These are phyloP conservation scores for Caenorhabditis japonica DNA, from an alignment of 2,888 invertebrate species.

Conservation along the genomic window DNA sequence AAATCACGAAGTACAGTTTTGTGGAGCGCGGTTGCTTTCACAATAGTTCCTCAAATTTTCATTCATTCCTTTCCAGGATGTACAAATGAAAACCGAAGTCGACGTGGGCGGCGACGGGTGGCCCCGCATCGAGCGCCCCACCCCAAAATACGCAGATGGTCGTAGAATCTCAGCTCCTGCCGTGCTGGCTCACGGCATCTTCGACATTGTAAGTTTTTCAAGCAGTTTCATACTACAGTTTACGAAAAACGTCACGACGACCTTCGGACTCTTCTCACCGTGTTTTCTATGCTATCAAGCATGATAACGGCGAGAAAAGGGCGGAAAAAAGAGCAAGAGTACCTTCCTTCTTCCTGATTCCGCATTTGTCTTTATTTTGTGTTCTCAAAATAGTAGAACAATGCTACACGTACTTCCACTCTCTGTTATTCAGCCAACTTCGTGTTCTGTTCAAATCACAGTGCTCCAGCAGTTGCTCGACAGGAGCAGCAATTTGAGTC, in stretches of 20 bases:
- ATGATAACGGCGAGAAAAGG: background rate
- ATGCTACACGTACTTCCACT: conserved; percentile 17
- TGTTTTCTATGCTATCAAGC: conserved; percentile 21
- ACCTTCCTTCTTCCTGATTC: conserved; percentile 13
- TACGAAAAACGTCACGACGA: conserved; percentile 31
- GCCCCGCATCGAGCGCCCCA: conserved; percentile 58
- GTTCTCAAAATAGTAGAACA: background rate
- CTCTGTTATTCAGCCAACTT: conserved; percentile 45
- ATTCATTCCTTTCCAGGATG: no score
- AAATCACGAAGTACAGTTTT: no score
- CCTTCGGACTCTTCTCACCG: conserved; percentile 58
- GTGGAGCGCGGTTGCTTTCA: no score
- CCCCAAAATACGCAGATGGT: conserved; percentile 63
- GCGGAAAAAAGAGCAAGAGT: background rate
- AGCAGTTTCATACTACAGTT: conserved; percentile 16
- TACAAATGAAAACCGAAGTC: conserved; percentile 31
- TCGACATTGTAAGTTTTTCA: conserved; percentile 44
- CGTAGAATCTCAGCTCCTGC: conserved; percentile 71
- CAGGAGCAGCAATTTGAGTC: conserved; percentile 26
- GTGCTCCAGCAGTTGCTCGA: conserved; percentile 50
- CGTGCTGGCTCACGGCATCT: conserved; percentile 60
- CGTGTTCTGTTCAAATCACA: conserved; percentile 54
- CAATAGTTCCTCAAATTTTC: no score
- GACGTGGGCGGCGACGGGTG: conserved; percentile 17
- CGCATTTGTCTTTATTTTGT: no score